Conservation (phyloP, 2,888 invertebrate genomes). For the Luperina testacea region DNA sequence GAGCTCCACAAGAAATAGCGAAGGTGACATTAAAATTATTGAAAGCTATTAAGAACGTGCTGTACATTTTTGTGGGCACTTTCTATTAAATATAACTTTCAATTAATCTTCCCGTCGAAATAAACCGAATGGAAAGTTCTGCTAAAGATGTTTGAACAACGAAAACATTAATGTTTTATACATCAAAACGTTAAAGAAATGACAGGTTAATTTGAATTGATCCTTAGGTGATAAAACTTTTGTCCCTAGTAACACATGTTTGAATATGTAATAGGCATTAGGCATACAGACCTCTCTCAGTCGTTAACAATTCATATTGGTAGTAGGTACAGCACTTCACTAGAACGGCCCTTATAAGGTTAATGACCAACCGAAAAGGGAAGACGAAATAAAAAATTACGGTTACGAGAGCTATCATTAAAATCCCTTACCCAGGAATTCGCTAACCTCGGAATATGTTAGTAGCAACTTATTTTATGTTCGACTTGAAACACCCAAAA, state of each 20-base stretch:
- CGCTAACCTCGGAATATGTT: slow-evolving; percentile 64
- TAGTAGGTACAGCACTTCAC: slow-evolving; percentile 53
- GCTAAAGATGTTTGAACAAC: neutral
- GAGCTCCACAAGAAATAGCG: slow-evolving; percentile 42
- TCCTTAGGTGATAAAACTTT: slow-evolving; percentile 8
- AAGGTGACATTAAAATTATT: slow-evolving; percentile 48
- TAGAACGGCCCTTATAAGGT: slow-evolving; percentile 59
- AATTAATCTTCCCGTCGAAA: slow-evolving; percentile 19
- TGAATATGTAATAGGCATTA: slow-evolving; percentile 24
- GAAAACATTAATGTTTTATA: neutral
- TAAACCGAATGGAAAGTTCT: neutral
- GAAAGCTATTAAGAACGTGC: slow-evolving; percentile 28
- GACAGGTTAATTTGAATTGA: neutral
- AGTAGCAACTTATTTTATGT: slow-evolving; percentile 65
- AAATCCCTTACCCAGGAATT: slow-evolving; percentile 67
- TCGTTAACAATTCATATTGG: slow-evolving; percentile 58
- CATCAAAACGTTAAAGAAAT: neutral
- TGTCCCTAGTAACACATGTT: neutral
- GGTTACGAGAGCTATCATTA: slow-evolving; percentile 69
- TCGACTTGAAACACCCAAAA: slow-evolving; percentile 55
- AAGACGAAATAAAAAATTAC: slow-evolving; percentile 69
- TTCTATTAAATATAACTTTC: slow-evolving; percentile 30
- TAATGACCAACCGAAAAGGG: slow-evolving; percentile 64
- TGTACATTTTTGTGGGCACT: slow-evolving; percentile 34
- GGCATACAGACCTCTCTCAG: slow-evolving; percentile 26